Base-by-base conservation (phyloP, 1,140 invertebrate species). In the silkworm (Bombyx mori) region DNA sequence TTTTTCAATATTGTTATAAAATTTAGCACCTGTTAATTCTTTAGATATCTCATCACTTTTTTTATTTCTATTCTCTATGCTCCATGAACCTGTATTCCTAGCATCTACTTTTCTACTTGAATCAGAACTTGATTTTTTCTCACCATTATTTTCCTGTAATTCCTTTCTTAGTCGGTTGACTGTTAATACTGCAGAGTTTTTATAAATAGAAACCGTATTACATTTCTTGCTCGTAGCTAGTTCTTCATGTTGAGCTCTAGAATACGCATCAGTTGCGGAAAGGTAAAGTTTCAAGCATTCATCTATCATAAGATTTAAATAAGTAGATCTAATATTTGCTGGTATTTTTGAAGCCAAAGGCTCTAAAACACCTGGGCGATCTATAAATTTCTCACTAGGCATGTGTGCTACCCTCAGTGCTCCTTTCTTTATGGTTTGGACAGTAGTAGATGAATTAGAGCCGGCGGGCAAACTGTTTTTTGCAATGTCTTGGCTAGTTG, bases 231-330 rank as follows among this genome's bases (percentile, higher is more conserved):
- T 94, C 52, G 93, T 94, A 4, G 90, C 84, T 57, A 93, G 88
- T 84, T 97, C 96, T 87, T 97, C 95, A 60, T 91, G 90, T 65
- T 93, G 86, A 1, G 93, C 93, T 74, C 91, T 90, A 48, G 90
- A 89, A 88, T 91, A 94, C 9, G 95, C 94, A 75, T 96, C 93
- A 46, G 92, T 87, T 61, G 92, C 82, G 54, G 84, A 88, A 0
- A 91, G 82, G 73, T 94, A 94, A 61, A 97, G 92, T 80, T 96
- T 93, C 7, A 94, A 83, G 80, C 93, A 96, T 75, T 97, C 93
- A 77, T 96, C 94, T 52, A 96, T 94, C 89, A 98, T 93, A 74
- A 93, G 87, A 74, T 96, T 94, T 51, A 97, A 91, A 83, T 95
- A 97, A 70, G 93, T 91, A 67, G 96, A 95, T 57, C 96, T 90